A percentile compares a stretch with the other conserved stretches of the same genome.
phyloP scores from a whole-genome alignment of 92 coral and sea anemone species.

The Epizoanthus rinbou region DNA sequence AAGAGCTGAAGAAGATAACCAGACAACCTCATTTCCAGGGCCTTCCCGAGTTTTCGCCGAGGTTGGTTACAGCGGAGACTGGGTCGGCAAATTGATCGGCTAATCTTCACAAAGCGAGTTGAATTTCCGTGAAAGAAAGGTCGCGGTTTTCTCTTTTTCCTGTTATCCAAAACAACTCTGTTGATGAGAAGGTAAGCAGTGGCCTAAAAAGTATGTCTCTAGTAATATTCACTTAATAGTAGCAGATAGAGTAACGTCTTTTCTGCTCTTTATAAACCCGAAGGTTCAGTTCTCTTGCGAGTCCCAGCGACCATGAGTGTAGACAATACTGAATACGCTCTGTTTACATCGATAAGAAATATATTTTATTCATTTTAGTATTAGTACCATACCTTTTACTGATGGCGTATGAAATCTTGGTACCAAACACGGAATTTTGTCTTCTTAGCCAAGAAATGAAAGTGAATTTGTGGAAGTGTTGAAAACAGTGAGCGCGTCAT shows the following conservation, averaged over 20 bases:
- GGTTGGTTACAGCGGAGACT: background rate
- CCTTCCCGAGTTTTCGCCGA: no score
- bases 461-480: background rate
- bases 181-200: constrained; percentile 1
- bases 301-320: background rate
- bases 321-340: background rate
- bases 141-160: constrained; percentile 7
- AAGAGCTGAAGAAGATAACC: no score
- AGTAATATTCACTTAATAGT: background rate
- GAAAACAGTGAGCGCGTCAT: background rate
- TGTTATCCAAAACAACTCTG: background rate
- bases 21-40: no score
- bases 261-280: background rate
- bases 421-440: background rate
- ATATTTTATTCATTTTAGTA: background rate
- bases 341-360: constrained; percentile 32
- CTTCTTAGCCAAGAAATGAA: background rate
- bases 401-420: background rate
- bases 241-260: background rate
- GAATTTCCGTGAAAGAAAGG: background rate
- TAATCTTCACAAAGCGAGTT: background rate
- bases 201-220: background rate
- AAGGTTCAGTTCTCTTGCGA: background rate
- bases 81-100: constrained; percentile 2
- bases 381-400: background rate